Evolutionary conservation across 1,140 invertebrate genomes (phyloP).

Genomic region (Andrena cerasifolii): DNA sequence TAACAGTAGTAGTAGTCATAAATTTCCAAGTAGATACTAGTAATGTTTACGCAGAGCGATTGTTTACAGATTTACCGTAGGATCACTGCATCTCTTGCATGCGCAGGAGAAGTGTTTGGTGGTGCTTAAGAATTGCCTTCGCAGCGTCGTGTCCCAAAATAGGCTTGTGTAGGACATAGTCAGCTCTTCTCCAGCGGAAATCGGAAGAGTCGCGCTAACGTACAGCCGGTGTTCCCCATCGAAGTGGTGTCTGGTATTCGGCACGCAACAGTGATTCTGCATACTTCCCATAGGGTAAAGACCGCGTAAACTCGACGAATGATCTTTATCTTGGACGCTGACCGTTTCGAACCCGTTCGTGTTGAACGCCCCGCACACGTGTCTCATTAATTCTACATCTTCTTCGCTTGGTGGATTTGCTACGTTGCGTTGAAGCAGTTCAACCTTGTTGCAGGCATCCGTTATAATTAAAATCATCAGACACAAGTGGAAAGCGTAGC

Average conservation of each 20-base stretch:
- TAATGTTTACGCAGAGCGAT: no score
- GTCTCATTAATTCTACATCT: slow-evolving; percentile 85
- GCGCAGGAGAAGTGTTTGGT: slow-evolving; percentile 90
- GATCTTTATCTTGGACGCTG: slow-evolving; percentile 77
- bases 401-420: slow-evolving; percentile 79
- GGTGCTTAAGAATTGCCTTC: slow-evolving; percentile 85
- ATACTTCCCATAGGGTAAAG: slow-evolving; percentile 88
- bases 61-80: slow-evolving; percentile 80
- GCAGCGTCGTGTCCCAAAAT: slow-evolving; percentile 87
- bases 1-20: no score
- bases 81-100: slow-evolving; percentile 88
- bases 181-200: slow-evolving; percentile 86
- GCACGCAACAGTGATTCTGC: slow-evolving; percentile 89
- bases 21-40: no score
- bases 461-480: neutral
- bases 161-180: slow-evolving; percentile 88
- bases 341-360: slow-evolving; percentile 89
- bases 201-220: slow-evolving; percentile 85
- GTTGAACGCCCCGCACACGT: slow-evolving; percentile 86
- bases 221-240: slow-evolving; percentile 84
- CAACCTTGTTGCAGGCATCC: slow-evolving; percentile 71
- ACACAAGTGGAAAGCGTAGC: neutral
- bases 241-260: slow-evolving; percentile 88
- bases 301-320: slow-evolving; percentile 84
- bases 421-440: slow-evolving; percentile 84